Conservation (phyloP, 92 coral and sea anemone genomes). For the Isaurus tuberculatus region DNA sequence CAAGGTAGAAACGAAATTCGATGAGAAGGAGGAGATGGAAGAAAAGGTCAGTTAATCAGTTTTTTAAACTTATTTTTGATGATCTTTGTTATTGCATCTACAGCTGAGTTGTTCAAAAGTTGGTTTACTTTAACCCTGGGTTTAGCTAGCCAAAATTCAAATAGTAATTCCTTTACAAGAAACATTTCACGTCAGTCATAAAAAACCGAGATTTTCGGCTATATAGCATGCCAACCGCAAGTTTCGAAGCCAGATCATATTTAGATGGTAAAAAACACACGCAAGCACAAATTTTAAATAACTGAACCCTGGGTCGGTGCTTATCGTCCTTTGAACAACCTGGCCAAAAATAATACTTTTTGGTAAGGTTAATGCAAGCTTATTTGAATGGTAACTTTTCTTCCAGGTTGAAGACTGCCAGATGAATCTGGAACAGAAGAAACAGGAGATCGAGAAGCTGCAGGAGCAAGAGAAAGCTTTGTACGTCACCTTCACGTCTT, state of each 20-base stretch:
- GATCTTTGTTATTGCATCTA: not conserved
- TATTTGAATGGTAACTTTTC: not conserved
- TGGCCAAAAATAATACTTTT: not conserved
- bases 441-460: slow-evolving; percentile 91
- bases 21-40: slow-evolving; percentile 94
- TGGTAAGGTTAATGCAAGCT: not conserved
- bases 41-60: slow-evolving; percentile 75
- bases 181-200: too few relatives aligned
- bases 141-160: too few relatives aligned
- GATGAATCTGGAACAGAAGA: slow-evolving; percentile 89
- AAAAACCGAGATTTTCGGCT: too few relatives aligned
- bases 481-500: slow-evolving; percentile 85
- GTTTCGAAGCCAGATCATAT: too few relatives aligned
- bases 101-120: too few relatives aligned
- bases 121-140: too few relatives aligned
- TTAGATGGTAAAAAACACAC: too few relatives aligned
- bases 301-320: too few relatives aligned
- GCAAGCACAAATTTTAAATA: too few relatives aligned
- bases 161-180: too few relatives aligned
- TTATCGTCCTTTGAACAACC: too few relatives aligned
- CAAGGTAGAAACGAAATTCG: slow-evolving; percentile 89
- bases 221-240: too few relatives aligned
- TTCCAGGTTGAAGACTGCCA: slow-evolving; percentile 95
- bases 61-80: not conserved
- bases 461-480: slow-evolving; percentile 95